Evolutionary conservation across 2,797 vertebrate species (phyloP).

Genomic region (Mus caroli): DNA sequence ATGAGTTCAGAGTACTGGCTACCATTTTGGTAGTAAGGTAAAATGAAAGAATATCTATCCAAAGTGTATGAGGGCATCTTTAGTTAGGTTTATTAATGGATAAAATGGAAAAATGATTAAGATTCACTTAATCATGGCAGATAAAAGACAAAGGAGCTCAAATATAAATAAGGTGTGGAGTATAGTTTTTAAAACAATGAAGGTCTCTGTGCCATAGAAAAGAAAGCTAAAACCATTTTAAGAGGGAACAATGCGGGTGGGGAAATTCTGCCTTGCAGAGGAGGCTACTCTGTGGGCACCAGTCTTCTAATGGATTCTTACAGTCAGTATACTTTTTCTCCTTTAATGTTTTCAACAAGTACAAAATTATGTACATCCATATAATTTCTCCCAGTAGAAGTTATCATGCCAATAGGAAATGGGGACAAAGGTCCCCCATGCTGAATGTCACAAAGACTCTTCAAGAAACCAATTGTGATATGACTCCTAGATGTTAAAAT

Average conservation of each 20-base stretch:
- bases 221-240: background rate
- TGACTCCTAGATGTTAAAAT: background rate
- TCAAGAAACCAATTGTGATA: background rate
- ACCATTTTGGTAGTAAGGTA: background rate
- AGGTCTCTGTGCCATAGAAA: accelerated
- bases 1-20: background rate
- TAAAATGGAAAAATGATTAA: background rate
- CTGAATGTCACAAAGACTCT: background rate
- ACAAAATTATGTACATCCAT: background rate
- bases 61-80: background rate
- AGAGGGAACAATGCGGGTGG: too few relatives aligned
- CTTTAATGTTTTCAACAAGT: conserved; percentile 13
- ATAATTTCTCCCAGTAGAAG: background rate
- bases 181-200: background rate
- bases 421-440: background rate
- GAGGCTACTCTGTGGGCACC: too few relatives aligned
- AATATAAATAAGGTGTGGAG: background rate
- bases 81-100: background rate
- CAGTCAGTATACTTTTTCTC: background rate
- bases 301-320: background rate
- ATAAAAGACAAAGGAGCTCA: background rate
- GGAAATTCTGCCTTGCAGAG: background rate
- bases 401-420: background rate
- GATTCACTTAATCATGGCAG: background rate
- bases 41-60: conserved; percentile 25